Percentiles rank a stretch among this genome's conserved stretches.
Evolutionary conservation across 2,797 vertebrate species (phyloP).

Genomic region (Argentina silus): DNA sequence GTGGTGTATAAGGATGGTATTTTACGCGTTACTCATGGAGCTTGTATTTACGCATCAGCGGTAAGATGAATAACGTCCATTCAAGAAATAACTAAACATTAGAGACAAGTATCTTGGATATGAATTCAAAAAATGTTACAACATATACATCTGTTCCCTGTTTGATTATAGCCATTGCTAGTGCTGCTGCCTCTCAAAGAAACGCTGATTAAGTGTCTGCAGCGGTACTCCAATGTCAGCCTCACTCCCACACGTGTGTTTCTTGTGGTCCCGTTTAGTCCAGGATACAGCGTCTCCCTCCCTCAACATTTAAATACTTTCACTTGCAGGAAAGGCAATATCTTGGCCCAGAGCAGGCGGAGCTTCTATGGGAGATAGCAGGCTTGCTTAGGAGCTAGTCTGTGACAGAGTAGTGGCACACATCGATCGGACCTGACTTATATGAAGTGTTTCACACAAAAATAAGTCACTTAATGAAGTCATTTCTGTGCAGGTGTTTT

Average conservation of each 20-base stretch:
- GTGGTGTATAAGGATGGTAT: not conserved
- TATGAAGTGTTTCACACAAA: not conserved
- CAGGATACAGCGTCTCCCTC: slow-evolving; percentile 68
- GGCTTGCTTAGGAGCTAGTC: slow-evolving; percentile 54
- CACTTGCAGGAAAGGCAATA: slow-evolving; percentile 76
- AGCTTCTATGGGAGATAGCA: slow-evolving; percentile 36
- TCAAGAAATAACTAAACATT: not conserved
- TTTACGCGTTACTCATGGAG: slow-evolving; percentile 48
- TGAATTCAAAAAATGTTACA: not conserved
- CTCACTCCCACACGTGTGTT: slow-evolving; percentile 74
- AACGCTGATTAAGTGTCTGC: slow-evolving; percentile 46
- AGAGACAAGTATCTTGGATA: slow-evolving; percentile 15
- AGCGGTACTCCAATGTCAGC: slow-evolving; percentile 69
- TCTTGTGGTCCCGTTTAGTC: slow-evolving; percentile 72
- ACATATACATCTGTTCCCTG: slow-evolving; percentile 34
- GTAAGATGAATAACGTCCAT: slow-evolving; percentile 8
- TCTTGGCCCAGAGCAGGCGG: slow-evolving; percentile 70
- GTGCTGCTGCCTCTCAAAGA: slow-evolving; percentile 48
- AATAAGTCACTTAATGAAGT: not conserved
- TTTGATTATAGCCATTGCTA: slow-evolving; percentile 38
- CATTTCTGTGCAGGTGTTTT: not conserved
- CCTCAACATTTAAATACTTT: slow-evolving; percentile 76
- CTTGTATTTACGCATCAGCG: slow-evolving; percentile 42
- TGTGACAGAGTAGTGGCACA: slow-evolving; percentile 62
- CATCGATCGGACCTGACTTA: not conserved